phyloP scores from a whole-genome alignment of 2,797 vertebrate genomes.

The Ceyx erithaca region DNA sequence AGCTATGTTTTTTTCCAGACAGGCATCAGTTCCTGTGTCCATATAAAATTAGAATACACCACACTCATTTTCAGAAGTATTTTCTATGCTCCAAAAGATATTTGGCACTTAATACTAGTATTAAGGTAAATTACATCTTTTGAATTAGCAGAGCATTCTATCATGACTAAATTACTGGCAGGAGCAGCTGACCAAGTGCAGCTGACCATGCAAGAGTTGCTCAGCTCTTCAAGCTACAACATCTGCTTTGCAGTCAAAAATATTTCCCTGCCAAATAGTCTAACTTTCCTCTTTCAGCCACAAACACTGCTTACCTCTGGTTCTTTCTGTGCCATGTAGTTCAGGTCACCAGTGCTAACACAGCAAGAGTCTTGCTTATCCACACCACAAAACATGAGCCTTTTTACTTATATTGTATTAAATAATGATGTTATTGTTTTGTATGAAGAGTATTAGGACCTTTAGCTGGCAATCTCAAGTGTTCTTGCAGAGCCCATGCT shows the following conservation, averaged over 20 bases:
- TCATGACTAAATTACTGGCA: neutral
- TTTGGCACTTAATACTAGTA: neutral
- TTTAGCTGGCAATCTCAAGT: neutral
- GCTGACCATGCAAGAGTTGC: neutral
- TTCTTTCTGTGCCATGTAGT: neutral
- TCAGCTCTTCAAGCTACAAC: neutral
- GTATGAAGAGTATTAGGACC: neutral
- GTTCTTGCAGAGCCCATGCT: neutral
- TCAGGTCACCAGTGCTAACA: neutral
- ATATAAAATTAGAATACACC: neutral
- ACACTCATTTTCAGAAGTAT: neutral
- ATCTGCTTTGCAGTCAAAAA: neutral
- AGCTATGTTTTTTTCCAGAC: neutral
- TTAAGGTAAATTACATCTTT: neutral
- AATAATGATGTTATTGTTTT: neutral
- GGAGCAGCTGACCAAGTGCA: neutral
- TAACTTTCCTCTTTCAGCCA: neutral
- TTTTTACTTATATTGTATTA: too few species aligned
- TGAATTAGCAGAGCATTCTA: neutral
- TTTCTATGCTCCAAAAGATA: neutral
- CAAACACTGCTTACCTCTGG: neutral
- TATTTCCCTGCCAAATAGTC: neutral
- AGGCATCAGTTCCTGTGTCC: neutral
- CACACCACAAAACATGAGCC: neutral
- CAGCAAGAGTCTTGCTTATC: neutral